Percentiles rank a stretch among this genome's conserved stretches.
These are phyloP conservation scores for Spermophilus dauricus DNA, from an alignment of 2,113 vertebrate species.

Conservation along the genomic window DNA sequence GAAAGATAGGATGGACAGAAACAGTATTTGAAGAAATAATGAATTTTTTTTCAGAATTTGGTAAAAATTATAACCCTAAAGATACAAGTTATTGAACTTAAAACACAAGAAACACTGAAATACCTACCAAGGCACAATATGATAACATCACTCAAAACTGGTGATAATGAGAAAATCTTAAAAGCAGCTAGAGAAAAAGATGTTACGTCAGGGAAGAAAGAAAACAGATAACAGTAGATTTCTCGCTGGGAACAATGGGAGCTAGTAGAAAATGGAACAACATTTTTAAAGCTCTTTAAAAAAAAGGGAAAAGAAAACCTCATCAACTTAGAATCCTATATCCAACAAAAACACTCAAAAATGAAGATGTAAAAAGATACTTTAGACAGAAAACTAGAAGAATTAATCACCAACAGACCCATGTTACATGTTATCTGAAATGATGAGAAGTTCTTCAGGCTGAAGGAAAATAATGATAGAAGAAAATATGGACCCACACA, in stretches of 20 bases:
- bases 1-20: not conserved
- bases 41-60: not conserved
- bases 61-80: not conserved
- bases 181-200: not conserved
- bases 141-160: not conserved
- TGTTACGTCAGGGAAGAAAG: not conserved
- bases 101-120: not conserved
- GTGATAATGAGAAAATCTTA: not conserved
- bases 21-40: not conserved
- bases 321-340: not conserved
- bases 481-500: not conserved
- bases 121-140: not conserved
- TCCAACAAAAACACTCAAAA: not conserved
- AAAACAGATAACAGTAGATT: not conserved
- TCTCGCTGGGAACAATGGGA: not conserved
- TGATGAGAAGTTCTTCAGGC: not conserved
- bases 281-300: not conserved
- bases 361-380: not conserved
- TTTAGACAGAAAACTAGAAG: not conserved
- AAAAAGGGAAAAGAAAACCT: not conserved
- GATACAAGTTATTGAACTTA: not conserved
- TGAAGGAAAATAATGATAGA: not conserved
- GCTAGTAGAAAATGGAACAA: not conserved
- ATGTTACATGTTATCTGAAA: not conserved
- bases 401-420: not conserved